Evolutionary conservation across 2,888 invertebrate genomes (phyloP).

Genomic region (Tenthredo notha): DNA sequence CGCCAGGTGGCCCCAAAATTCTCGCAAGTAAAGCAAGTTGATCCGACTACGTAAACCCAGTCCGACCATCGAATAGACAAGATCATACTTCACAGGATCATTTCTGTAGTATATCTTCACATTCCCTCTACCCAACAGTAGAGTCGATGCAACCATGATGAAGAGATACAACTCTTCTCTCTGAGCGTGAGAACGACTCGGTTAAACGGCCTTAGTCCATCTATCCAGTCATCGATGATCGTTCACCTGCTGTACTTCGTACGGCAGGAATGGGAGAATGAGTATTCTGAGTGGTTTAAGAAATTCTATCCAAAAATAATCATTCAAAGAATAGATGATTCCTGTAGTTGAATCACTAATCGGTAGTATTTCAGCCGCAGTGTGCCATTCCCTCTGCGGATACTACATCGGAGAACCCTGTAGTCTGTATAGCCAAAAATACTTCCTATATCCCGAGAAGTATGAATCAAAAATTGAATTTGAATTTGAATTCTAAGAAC

Average conservation of each 20-base stretch:
- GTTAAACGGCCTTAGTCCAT: conserved; percentile 59
- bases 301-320: conserved; percentile 48
- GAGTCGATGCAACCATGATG: conserved; percentile 81
- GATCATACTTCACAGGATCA: conserved; percentile 83
- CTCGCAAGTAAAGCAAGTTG: conserved; percentile 22
- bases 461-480: background rate
- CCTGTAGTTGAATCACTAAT: background rate
- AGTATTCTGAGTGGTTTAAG: conserved; percentile 72
- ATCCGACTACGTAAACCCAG: background rate
- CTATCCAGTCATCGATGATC: conserved; percentile 73
- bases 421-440: background rate
- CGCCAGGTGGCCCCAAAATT: background rate
- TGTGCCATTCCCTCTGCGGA: background rate
- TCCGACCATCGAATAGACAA: conserved; percentile 54
- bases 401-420: too few relatives aligned
- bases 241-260: conserved; percentile 70
- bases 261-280: conserved; percentile 65
- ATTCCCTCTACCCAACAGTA: conserved; percentile 79
- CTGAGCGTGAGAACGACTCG: conserved; percentile 75
- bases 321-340: background rate
- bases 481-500: background rate
- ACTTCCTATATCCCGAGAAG: background rate
- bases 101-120: conserved; percentile 85
- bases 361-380: background rate
- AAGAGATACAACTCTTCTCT: conserved; percentile 79